These are phyloP conservation scores for Platanista minor DNA, from an alignment of 2,113 vertebrate species.

Conservation along the genomic window DNA sequence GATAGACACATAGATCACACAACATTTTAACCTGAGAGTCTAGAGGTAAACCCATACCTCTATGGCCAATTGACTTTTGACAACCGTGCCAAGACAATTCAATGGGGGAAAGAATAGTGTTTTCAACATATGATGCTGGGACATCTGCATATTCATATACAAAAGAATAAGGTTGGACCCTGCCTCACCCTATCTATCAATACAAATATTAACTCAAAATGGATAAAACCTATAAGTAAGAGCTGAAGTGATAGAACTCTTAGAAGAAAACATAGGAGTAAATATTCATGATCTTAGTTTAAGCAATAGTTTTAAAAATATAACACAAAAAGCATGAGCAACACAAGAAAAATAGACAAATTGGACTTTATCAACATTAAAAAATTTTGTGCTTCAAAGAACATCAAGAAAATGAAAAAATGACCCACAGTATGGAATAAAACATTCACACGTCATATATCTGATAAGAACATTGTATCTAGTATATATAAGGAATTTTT, in stretches of 20 bases:
- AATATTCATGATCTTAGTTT: not conserved
- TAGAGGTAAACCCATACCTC: not conserved
- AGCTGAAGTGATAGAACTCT: not conserved
- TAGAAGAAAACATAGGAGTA: not conserved
- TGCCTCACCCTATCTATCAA: not conserved
- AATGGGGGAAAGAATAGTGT: not conserved
- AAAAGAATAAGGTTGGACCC: not conserved
- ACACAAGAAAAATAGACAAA: not conserved
- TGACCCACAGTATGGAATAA: not conserved
- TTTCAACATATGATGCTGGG: not conserved
- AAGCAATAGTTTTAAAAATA: not conserved
- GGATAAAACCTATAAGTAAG: not conserved
- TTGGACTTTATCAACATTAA: not conserved
- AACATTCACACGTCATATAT: not conserved
- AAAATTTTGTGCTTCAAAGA: not conserved
- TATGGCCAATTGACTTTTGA: not conserved
- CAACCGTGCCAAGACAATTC: not conserved
- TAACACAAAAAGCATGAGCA: not conserved
- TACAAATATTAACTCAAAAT: not conserved
- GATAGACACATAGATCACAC: not conserved
- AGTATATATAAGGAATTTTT: not conserved
- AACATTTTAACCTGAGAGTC: not conserved
- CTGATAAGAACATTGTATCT: not conserved
- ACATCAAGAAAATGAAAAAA: not conserved
- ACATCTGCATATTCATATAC: not conserved